These are phyloP conservation scores for Ctenoplectra terminalis DNA, from an alignment of 1,140 invertebrate species.

Conservation along the genomic window DNA sequence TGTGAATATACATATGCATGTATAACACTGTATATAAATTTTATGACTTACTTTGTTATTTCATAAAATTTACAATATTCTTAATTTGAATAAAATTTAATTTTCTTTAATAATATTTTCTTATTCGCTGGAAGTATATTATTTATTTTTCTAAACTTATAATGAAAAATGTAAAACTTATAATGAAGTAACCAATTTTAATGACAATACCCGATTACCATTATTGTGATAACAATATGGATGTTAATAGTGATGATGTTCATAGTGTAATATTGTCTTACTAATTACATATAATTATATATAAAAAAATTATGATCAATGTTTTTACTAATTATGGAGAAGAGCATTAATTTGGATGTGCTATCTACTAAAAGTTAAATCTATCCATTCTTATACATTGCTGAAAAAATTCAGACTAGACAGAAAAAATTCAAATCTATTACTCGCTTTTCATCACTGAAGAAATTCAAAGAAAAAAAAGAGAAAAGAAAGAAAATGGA, in stretches of 20 bases:
- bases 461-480: not conserved
- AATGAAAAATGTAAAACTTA: too few relatives aligned
- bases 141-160: too few relatives aligned
- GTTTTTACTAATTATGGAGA: not conserved
- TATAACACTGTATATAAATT: not conserved
- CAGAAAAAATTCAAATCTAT: not conserved
- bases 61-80: too few relatives aligned
- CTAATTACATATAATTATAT: not conserved
- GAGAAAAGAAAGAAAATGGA: not conserved
- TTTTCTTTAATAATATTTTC: too few relatives aligned
- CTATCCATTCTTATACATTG: not conserved
- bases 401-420: not conserved
- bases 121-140: too few relatives aligned
- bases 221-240: not conserved
- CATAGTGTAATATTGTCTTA: not conserved
- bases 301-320: not conserved
- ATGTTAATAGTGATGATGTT: conserved; percentile 7
- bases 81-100: too few relatives aligned
- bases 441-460: not conserved
- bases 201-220: not conserved
- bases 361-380: not conserved
- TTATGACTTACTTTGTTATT: not conserved
- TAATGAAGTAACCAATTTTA: not conserved
- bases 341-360: conserved; percentile 9
- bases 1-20: not conserved